These are phyloP conservation scores for Penaeus monodon DNA, from an alignment of 2,888 invertebrate genomes.

Conservation along the genomic window DNA sequence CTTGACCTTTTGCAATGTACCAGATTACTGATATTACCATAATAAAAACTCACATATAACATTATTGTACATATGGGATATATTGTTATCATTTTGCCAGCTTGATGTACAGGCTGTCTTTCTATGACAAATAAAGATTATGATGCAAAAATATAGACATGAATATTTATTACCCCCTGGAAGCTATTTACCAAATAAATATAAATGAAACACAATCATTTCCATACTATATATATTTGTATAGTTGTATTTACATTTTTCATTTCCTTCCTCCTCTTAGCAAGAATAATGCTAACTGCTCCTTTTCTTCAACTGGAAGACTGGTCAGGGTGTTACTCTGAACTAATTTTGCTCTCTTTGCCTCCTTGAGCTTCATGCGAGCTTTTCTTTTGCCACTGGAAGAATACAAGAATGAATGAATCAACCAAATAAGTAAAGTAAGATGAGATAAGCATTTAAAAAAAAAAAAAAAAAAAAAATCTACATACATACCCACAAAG, in stretches of 20 bases:
- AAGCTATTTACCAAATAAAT: neutral
- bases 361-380: constrained; percentile 22
- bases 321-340: constrained; percentile 61
- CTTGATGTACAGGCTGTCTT: constrained; percentile 61
- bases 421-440: too few species aligned
- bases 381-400: constrained; percentile 45
- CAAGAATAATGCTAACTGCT: constrained; percentile 44
- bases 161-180: neutral
- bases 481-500: too few species aligned
- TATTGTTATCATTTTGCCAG: constrained; percentile 60
- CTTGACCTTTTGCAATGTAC: constrained; percentile 34
- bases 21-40: constrained; percentile 51
- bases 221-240: constrained; percentile 14
- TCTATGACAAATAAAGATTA: constrained; percentile 61
- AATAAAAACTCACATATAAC: constrained; percentile 45
- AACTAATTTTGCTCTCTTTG: constrained; percentile 31
- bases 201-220: neutral
- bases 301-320: constrained; percentile 53
- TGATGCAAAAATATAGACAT: constrained; percentile 24
- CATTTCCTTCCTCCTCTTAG: neutral
- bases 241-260: constrained; percentile 5
- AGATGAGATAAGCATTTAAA: too few species aligned
- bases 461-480: too few species aligned
- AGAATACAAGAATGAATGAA: neutral
- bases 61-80: constrained; percentile 53